Evolutionary conservation across 2,888 invertebrate genomes (phyloP).

Genomic region (Drosophila borealis): DNA sequence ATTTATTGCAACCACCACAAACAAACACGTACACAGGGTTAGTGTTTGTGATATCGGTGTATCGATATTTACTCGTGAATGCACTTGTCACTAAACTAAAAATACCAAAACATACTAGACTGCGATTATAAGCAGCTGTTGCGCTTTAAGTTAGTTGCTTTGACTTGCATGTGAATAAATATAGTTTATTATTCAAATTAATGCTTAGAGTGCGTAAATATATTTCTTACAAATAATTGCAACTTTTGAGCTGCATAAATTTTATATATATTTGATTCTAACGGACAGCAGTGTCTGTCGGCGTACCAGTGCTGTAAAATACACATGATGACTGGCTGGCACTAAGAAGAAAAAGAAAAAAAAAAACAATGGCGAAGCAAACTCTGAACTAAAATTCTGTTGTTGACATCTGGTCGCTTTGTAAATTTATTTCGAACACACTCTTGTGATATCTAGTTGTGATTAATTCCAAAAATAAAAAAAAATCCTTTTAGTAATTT

Average conservation of each 20-base stretch:
- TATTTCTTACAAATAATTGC: not conserved
- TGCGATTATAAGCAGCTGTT: conserved; percentile 41
- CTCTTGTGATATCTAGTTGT: conserved; percentile 76
- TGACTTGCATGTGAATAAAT: not conserved
- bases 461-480: conserved; percentile 58
- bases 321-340: conserved; percentile 50
- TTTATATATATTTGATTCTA: conserved; percentile 36
- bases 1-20: conserved; percentile 77
- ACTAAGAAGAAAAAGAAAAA: conserved; percentile 24
- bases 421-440: conserved; percentile 59
- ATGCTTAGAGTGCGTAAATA: not conserved
- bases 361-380: conserved; percentile 76
- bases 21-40: conserved; percentile 53
- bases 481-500: conserved; percentile 47
- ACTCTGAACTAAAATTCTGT: conserved; percentile 66
- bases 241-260: not conserved
- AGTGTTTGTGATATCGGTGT: conserved; percentile 38
- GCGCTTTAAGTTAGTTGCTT: conserved; percentile 5
- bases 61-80: conserved; percentile 42
- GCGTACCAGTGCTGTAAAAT: conserved; percentile 55
- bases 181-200: not conserved
- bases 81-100: conserved; percentile 20
- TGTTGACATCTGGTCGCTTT: conserved; percentile 80
- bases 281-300: conserved; percentile 37
- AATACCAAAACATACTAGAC: conserved; percentile 55